phyloP scores from a whole-genome alignment of 2,797 vertebrate species.

The Falco berigora region DNA sequence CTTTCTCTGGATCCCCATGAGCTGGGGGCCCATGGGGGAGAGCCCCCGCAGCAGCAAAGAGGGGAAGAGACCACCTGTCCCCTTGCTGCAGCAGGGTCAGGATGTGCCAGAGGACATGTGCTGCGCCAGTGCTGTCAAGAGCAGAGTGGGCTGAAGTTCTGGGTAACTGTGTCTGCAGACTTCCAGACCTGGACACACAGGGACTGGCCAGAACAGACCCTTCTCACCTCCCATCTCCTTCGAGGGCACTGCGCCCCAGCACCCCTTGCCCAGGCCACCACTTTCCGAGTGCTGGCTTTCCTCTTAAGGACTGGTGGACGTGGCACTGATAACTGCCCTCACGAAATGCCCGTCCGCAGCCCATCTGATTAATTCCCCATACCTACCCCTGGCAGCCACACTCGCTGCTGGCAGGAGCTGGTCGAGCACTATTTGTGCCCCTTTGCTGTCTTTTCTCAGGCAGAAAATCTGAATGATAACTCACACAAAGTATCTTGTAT shows the following conservation, averaged over 20 bases:
- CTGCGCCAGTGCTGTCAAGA: neutral
- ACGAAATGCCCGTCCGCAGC: neutral
- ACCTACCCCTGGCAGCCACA: neutral
- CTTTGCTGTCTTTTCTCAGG: slow-evolving; percentile 53
- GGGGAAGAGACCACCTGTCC: neutral
- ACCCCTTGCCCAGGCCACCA: fast-evolving
- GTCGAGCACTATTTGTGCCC: neutral
- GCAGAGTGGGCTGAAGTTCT: neutral
- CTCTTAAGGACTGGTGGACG: neutral
- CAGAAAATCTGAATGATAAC: slow-evolving; percentile 52
- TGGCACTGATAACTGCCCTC: neutral
- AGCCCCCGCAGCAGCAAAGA: neutral
- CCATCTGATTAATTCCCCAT: neutral
- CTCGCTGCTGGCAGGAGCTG: slow-evolving; percentile 17
- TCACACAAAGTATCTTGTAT: slow-evolving; percentile 20
- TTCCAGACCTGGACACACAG: fast-evolving
- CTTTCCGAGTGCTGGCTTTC: neutral
- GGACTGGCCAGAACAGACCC: neutral
- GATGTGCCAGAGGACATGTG: fast-evolving
- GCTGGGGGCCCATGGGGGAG: neutral
- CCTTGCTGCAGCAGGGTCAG: neutral
- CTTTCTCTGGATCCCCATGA: neutral
- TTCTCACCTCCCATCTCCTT: fast-evolving
- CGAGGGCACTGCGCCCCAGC: neutral
- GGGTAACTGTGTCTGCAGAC: neutral